Base-by-base conservation (phyloP, 2,113 vertebrate species). In the Forbesichthys agassizii region DNA sequence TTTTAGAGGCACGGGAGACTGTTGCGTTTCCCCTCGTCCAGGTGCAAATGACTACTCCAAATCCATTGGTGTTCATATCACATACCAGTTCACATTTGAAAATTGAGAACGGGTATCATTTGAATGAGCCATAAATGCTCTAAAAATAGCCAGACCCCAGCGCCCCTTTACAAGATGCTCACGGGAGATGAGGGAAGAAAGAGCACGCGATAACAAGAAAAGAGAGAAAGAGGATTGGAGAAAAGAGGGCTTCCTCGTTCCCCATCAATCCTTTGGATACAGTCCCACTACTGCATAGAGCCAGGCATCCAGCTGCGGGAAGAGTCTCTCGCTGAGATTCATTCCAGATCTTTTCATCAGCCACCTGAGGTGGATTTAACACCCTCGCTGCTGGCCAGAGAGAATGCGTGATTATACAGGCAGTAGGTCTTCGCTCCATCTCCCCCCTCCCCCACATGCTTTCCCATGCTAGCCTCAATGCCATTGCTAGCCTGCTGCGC, bases 351-450 rank as follows among this genome's bases (percentile, higher is more conserved):
- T 78, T 88, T 88, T 85, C 79, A 92, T 88, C 86, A 88, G 84
- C 74, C 83, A 88, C 81, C 87, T 88, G 90, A 89, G 88, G 82
- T 86, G 86, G 88, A 91, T 92, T 91, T 90, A 88, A 87, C 73
- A 78, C 66, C 75, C 63, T 53, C 77, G 65, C 68, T 87, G 77
- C 79, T 69, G 72, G 80, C 75, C 70, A 79, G 84, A 73, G 80
- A 79, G 79, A 83, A 74, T 3, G 56, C 48, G 75, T 89, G 88
- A 88, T 88, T 86, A 84, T 81, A 79, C 66, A 88, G 69, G 73
- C 73, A 80, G 72, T 69, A 79, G 56, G 66, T 83, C 74, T 61
- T 72, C 61, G 61, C 69, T 63, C 70, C 68, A 48, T 73, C 67
- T 75, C 80, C 68, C 84, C 55, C 56, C 52, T 12, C 55, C 46